Conservation (phyloP, 2,113 vertebrate genomes). For the Probosciger aterrimus region DNA sequence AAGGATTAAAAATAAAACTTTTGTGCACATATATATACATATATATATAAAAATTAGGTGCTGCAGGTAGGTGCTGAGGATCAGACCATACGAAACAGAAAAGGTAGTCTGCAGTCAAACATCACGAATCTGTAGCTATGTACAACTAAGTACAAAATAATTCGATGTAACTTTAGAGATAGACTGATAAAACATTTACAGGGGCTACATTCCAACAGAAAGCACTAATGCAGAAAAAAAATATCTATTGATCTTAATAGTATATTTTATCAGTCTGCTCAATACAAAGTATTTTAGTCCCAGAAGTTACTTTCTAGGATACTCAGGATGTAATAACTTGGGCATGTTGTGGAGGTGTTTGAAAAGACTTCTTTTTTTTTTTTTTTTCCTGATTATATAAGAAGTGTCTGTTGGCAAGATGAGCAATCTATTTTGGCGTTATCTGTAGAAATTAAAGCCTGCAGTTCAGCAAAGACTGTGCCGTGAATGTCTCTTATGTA, state of each 20-base stretch:
- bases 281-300: neutral
- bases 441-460: neutral
- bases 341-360: neutral
- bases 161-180: neutral
- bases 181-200: neutral
- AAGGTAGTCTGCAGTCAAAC: neutral
- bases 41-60: neutral
- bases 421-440: neutral
- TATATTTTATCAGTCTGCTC: neutral
- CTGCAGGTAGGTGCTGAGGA: neutral
- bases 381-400: constrained; percentile 47
- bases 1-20: constrained; percentile 24
- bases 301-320: neutral
- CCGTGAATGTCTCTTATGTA: neutral
- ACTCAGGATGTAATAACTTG: neutral
- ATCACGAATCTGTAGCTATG: neutral
- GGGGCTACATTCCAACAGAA: neutral
- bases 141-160: neutral
- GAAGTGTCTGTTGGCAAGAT: constrained; percentile 19
- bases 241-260: neutral
- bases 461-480: neutral
- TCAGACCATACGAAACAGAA: neutral
- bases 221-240: neutral
- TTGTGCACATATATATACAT: neutral
- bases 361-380: neutral